phyloP scores from a whole-genome alignment of 1,140 invertebrate species.

The Stegodyphus mimosarum region DNA sequence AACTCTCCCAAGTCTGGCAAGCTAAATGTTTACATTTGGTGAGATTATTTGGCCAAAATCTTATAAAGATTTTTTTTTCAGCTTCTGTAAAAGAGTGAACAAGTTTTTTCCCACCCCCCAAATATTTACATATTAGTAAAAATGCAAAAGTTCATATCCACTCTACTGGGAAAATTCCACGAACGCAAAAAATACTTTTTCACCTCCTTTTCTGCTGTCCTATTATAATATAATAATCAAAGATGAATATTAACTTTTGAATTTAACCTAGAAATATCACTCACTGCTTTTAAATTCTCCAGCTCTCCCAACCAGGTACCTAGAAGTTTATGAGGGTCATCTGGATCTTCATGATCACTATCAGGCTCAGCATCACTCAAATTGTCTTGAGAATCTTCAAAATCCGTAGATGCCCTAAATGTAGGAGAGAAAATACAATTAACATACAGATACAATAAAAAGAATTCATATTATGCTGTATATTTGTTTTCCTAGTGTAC shows the following conservation, averaged over 20 bases:
- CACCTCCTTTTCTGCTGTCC: too few species aligned
- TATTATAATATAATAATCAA: too few species aligned
- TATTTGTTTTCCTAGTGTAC: neutral
- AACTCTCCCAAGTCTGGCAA: too few species aligned
- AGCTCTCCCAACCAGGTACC: slow-evolving; percentile 77
- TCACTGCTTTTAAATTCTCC: slow-evolving; percentile 75
- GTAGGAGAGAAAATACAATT: neutral
- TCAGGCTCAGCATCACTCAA: slow-evolving; percentile 64
- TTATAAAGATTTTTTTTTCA: too few species aligned
- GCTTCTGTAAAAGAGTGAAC: too few species aligned
- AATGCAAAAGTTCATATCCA: too few species aligned
- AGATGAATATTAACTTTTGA: neutral
- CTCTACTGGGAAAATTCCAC: too few species aligned
- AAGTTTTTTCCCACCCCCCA: too few species aligned
- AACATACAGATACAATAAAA: neutral
- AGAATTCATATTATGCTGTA: neutral
- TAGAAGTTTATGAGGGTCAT: slow-evolving; percentile 75
- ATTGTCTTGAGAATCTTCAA: slow-evolving; percentile 54
- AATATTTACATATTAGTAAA: too few species aligned
- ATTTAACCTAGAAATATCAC: slow-evolving; percentile 63
- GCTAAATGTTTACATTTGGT: too few species aligned
- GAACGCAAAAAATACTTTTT: too few species aligned
- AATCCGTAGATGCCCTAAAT: slow-evolving; percentile 53
- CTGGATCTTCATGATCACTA: slow-evolving; percentile 65
- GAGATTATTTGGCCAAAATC: too few species aligned